These are phyloP conservation scores for Pollenia labialis DNA, from an alignment of 2,888 invertebrate genomes.

Conservation along the genomic window DNA sequence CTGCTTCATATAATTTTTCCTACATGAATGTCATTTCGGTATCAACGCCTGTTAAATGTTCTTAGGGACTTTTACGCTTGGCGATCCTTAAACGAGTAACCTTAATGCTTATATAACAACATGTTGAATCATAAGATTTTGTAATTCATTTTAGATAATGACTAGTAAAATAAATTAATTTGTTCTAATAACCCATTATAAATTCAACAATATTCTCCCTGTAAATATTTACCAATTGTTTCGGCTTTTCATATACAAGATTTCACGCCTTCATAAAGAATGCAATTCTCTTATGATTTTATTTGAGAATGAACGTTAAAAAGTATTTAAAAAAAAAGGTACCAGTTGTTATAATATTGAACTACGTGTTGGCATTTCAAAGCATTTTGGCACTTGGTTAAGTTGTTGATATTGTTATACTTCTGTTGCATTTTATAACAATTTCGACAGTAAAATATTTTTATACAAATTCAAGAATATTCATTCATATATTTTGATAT, in stretches of 20 bases:
- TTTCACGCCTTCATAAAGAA: conserved; percentile 69
- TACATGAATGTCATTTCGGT: no score
- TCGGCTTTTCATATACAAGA: conserved; percentile 20
- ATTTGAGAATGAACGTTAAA: conserved; percentile 16
- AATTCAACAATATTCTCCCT: neutral
- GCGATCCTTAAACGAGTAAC: no score
- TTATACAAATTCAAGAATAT: neutral
- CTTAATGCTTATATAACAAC: no score
- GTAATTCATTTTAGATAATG: no score
- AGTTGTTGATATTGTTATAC: conserved; percentile 48
- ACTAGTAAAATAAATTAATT: no score
- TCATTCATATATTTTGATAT: conserved; percentile 9
- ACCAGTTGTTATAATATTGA: conserved; percentile 45
- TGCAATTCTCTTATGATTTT: conserved; percentile 61
- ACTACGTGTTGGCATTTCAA: conserved; percentile 72
- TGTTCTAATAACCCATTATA: neutral
- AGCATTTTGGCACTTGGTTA: conserved; percentile 66
- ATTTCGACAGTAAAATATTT: conserved; percentile 36
- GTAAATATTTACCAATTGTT: conserved; percentile 6
- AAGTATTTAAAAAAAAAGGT: conserved; percentile 16
- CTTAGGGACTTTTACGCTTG: no score
- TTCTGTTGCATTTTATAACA: conserved; percentile 50
- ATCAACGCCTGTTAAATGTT: no score
- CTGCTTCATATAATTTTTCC: no score
- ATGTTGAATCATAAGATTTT: no score